Conservation (phyloP, 2,797 vertebrate species). For the Cottoperca gobio region DNA sequence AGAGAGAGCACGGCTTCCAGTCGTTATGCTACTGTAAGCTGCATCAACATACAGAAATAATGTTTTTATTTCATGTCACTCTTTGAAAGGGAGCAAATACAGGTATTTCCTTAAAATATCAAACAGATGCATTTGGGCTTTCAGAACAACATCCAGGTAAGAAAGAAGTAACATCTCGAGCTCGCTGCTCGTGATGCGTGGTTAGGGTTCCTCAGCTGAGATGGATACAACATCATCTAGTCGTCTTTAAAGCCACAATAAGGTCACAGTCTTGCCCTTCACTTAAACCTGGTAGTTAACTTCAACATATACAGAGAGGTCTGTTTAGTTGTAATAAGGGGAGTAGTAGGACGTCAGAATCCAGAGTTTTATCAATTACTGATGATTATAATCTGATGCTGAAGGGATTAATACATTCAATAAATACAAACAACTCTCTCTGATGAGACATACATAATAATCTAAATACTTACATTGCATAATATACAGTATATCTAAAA, state of each 20-base stretch:
- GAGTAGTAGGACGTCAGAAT: background rate
- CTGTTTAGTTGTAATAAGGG: constrained; percentile 35
- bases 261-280: constrained; percentile 26
- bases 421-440: too few relatives aligned
- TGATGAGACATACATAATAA: too few relatives aligned
- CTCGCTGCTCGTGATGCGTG: background rate
- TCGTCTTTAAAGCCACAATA: constrained; percentile 18
- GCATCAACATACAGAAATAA: background rate
- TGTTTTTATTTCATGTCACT: background rate
- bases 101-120: background rate
- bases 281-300: constrained; percentile 4
- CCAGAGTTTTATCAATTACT: background rate
- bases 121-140: background rate
- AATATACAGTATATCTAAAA: background rate
- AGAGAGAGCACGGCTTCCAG: background rate
- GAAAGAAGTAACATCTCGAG: background rate
- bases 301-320: constrained; percentile 5
- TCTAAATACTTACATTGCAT: background rate
- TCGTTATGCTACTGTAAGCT: too few relatives aligned
- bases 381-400: background rate
- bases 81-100: too few relatives aligned
- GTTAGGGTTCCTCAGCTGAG: constrained; percentile 2
- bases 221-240: background rate
- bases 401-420: background rate
- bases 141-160: background rate